A percentile compares a stretch with the other conserved stretches of the same genome.
Conservation (phyloP, 2,888 invertebrate genomes). For the Platycnemis pennipes region DNA sequence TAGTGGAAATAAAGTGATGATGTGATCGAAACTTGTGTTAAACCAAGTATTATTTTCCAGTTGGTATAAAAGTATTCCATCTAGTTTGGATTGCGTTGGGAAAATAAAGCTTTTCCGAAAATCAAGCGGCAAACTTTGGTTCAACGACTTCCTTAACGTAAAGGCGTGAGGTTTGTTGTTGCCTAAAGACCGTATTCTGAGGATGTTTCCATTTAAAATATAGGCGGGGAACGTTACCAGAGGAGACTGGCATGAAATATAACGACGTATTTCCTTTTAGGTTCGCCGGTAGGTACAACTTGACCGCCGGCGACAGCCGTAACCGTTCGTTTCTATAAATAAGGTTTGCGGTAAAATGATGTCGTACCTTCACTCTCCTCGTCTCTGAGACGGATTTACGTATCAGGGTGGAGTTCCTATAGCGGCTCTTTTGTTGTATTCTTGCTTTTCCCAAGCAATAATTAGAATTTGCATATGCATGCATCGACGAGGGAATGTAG, state of each 20-base stretch:
- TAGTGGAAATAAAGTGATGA: no score
- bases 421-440: not conserved
- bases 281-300: not conserved
- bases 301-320: not conserved
- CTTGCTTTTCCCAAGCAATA: not conserved
- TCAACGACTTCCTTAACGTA: no score
- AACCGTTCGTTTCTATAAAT: constrained; percentile 28
- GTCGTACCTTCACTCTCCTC: not conserved
- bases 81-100: no score
- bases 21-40: no score
- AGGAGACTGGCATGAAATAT: not conserved
- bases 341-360: not conserved
- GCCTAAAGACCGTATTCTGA: no score
- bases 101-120: no score
- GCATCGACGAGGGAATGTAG: not conserved
- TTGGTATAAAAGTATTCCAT: no score
- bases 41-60: no score
- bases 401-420: not conserved
- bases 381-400: not conserved
- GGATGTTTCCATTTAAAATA: no score
- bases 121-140: no score
- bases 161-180: no score
- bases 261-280: not conserved
- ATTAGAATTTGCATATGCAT: not conserved
- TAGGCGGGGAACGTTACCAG: not conserved